A percentile compares a stretch with the other conserved stretches of the same genome.
These are phyloP conservation scores for Nannoperca australis DNA, from an alignment of 2,797 vertebrate species.

Conservation along the genomic window DNA sequence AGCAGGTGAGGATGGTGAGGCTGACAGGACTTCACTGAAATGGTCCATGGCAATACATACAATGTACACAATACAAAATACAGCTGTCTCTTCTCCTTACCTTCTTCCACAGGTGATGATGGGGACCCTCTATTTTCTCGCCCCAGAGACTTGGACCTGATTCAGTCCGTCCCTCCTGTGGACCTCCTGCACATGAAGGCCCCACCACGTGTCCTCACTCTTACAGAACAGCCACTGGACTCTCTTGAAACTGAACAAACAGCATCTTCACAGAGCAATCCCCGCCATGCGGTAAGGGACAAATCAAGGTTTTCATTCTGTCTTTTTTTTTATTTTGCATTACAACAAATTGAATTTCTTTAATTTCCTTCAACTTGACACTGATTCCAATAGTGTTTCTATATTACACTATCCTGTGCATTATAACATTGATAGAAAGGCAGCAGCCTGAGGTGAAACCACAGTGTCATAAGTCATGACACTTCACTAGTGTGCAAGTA, in stretches of 20 bases:
- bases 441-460: background rate
- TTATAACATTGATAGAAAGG: background rate
- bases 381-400: background rate
- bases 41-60: background rate
- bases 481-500: background rate
- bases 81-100: background rate
- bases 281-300: conserved; percentile 86
- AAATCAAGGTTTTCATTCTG: background rate
- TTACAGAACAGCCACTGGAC: conserved; percentile 93
- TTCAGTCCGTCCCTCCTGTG: conserved; percentile 90
- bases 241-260: conserved; percentile 93
- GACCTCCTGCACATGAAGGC: conserved; percentile 94
- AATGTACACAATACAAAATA: background rate
- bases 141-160: conserved; percentile 94
- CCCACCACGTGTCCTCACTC: conserved; percentile 94
- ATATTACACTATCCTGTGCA: background rate
- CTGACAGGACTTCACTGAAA: background rate
- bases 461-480: background rate
- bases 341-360: background rate
- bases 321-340: background rate
- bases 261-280: conserved; percentile 79
- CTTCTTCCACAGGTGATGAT: conserved; percentile 84
- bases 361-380: background rate
- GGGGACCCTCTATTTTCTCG: conserved; percentile 88
- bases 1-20: conserved; percentile 87